These are phyloP conservation scores for Centropus unirufus DNA, from an alignment of 2,113 vertebrate species.

Conservation along the genomic window DNA sequence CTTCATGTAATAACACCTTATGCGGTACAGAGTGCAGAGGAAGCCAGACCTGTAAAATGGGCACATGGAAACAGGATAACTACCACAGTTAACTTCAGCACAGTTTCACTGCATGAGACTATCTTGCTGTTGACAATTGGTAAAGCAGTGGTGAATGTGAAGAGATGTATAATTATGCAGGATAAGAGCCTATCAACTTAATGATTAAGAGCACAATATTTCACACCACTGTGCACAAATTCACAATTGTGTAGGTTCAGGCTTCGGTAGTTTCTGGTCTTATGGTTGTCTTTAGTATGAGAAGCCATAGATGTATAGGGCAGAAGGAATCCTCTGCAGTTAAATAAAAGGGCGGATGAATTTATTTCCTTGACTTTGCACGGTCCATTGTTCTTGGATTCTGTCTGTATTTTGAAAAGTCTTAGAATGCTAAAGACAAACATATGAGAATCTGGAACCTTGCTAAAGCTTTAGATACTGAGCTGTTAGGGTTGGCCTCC, in stretches of 20 bases:
- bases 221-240: background rate
- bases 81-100: background rate
- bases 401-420: slow-evolving; percentile 66
- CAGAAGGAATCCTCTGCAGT: slow-evolving; percentile 15
- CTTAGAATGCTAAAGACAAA: slow-evolving; percentile 71
- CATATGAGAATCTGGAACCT: slow-evolving; percentile 64
- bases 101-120: background rate
- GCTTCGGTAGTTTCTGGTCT: background rate
- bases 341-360: slow-evolving; percentile 20
- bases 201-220: background rate
- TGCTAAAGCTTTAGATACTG: slow-evolving; percentile 61
- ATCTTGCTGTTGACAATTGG: background rate
- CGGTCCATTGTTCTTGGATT: slow-evolving; percentile 63
- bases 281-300: background rate
- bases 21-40: background rate
- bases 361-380: slow-evolving; percentile 45
- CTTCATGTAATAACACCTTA: background rate
- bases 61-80: background rate
- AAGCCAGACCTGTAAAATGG: background rate
- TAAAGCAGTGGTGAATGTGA: background rate
- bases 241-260: background rate
- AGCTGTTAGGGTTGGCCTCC: slow-evolving; percentile 57
- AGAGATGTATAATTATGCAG: background rate
- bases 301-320: background rate
- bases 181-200: background rate